Evolutionary conservation across 2,113 vertebrate species (phyloP).

Genomic region (Macrotis lagotis): DNA sequence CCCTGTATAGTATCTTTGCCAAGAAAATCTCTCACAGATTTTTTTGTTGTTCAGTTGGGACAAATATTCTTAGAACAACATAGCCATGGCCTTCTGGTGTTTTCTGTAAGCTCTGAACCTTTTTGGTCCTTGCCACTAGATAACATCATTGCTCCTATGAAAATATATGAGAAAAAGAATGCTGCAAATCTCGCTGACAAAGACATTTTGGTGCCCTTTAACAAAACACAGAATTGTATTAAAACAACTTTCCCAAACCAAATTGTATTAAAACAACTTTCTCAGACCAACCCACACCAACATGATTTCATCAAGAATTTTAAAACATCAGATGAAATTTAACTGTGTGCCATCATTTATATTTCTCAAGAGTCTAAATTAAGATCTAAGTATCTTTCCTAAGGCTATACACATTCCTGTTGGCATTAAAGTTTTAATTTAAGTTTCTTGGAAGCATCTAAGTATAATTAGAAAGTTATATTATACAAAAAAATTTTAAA

Average conservation of each 20-base stretch:
- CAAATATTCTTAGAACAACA: not conserved
- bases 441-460: slow-evolving; percentile 36
- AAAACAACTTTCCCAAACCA: slow-evolving; percentile 3
- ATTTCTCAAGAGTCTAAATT: slow-evolving; percentile 1
- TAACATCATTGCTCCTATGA: not conserved
- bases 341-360: not conserved
- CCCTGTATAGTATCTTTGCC: too few species aligned
- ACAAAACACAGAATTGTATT: not conserved
- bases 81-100: not conserved
- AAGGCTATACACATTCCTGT: not conserved
- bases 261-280: not conserved
- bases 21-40: too few species aligned
- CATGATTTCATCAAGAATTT: slow-evolving; percentile 1
- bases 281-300: not conserved
- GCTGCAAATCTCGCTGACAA: not conserved
- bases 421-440: slow-evolving; percentile 40
- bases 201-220: slow-evolving; percentile 14
- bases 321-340: slow-evolving; percentile 1
- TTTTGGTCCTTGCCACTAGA: not conserved
- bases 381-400: not conserved
- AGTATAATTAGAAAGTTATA: slow-evolving; percentile 42
- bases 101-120: not conserved
- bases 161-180: not conserved
- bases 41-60: too few species aligned
- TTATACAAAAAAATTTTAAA: slow-evolving; percentile 1